Evolutionary conservation across 2,113 vertebrate species (phyloP), one percentile per base, ranked within the genome.

Genomic region (Plotosus lineatus): DNA sequence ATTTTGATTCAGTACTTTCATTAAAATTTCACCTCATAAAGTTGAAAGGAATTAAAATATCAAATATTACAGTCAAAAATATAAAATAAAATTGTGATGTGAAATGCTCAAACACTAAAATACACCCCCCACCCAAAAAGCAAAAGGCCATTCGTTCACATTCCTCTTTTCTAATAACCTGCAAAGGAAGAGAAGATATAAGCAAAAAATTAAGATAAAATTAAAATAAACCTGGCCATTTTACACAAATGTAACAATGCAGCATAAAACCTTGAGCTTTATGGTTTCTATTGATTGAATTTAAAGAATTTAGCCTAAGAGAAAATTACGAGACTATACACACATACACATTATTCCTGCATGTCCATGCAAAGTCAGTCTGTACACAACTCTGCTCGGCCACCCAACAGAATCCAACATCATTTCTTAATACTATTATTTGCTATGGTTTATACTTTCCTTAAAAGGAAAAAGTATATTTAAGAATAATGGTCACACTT

Each of bases 211-310:
- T n/a, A n/a, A n/a, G n/a, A n/a, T n/a, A n/a, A 48, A 40, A 48
- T n/a, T 63, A 63, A 77, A 76, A 85, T 40, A 63, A 75, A 79
- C 19, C 51, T 36, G 56, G 36, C 31, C 51, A 79, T 56, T 53
- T 72, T 53, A 63, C 79, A 81, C 33, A 78, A 48, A 58, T 40
- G 36, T 60, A 75, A 84, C 55, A 76, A 31, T 40, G 90, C 88
- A 89, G 89, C 86, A 90, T 92, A 92, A 93, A 90, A 88, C 90
- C 79, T 90, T 93, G 92, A 91, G 90, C 89, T 91, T 91, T 87
- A 90, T 87, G 91, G 84, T 85, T 85, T 86, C 90, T 92, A 88
- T 83, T 90, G 83, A 86, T 66, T 88, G 71, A 78, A 86, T 86
- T 92, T 87, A 84, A 88, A 85, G 77, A 78, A 87, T 60, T 89